Conservation (phyloP, 2,888 invertebrate species). For the Micropterix aruncella region DNA sequence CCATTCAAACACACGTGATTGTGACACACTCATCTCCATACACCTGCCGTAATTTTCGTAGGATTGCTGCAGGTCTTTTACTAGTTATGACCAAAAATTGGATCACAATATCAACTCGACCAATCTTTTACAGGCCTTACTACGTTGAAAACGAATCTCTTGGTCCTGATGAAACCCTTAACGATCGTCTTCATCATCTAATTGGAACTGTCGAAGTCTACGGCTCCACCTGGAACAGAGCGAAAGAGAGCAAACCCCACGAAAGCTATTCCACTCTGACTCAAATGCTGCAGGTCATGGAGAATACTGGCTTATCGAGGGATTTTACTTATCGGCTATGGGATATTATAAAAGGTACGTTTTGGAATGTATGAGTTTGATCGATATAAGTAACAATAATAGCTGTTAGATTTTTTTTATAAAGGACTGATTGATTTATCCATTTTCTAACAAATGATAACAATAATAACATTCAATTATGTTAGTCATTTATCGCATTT, state of each 20-base stretch:
- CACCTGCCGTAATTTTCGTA: no score
- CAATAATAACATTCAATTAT: no score
- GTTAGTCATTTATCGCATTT: no score
- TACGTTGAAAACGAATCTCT: not conserved
- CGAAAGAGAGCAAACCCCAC: not conserved
- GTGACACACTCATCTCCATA: no score
- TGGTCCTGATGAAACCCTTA: slow-evolving; percentile 3
- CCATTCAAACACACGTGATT: no score
- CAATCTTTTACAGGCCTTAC: not conserved
- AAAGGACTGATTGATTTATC: no score
- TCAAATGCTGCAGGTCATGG: slow-evolving; percentile 23
- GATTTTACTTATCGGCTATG: slow-evolving; percentile 36
- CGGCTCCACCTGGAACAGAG: slow-evolving; percentile 21
- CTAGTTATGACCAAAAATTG: no score
- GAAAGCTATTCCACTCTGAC: slow-evolving; percentile 25
- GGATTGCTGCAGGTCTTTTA: no score
- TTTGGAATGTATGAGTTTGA: not conserved
- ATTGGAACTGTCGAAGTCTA: slow-evolving; percentile 31
- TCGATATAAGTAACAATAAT: no score
- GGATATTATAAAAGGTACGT: slow-evolving; percentile 31
- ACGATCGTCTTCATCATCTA: slow-evolving; percentile 20
- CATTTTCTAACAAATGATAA: no score
- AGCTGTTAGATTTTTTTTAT: no score
- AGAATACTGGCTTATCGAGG: slow-evolving; percentile 25
- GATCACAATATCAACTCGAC: no score